These are phyloP conservation scores for Papio anubis DNA, from an alignment of 2,113 vertebrate genomes.

Conservation along the genomic window DNA sequence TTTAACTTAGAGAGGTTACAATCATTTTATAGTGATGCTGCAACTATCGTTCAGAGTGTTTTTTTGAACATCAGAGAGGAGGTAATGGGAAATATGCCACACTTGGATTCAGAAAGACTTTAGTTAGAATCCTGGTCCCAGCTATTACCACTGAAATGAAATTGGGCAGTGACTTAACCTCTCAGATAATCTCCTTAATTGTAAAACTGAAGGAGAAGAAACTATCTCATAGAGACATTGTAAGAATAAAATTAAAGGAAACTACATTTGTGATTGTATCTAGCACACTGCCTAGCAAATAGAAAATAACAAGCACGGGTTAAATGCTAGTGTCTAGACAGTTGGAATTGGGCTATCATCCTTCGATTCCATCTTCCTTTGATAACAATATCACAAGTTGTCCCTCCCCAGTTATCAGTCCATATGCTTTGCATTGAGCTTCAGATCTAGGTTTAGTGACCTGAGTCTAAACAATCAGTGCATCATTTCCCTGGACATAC, in stretches of 20 bases:
- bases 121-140: not conserved
- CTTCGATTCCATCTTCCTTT: not conserved
- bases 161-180: not conserved
- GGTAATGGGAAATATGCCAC: not conserved
- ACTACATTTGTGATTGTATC: not conserved
- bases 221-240: not conserved
- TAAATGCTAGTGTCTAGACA: not conserved
- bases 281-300: not conserved
- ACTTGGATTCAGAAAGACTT: constrained; percentile 9
- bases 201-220: constrained; percentile 3
- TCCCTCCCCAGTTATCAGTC: not conserved
- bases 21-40: not conserved
- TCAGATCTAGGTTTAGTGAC: not conserved
- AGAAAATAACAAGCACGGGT: not conserved
- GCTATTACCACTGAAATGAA: not conserved
- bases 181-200: not conserved
- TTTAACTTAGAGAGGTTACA: not conserved
- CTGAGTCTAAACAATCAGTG: not conserved
- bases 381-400: not conserved
- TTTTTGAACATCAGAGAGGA: not conserved
- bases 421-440: not conserved
- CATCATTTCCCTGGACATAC: not conserved
- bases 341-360: not conserved
- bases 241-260: constrained; percentile 25
- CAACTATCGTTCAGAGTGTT: not conserved